Percentiles rank a stretch among this genome's conserved stretches.
Evolutionary conservation across 2,113 vertebrate species (phyloP).

Genomic region (Caranx ignobilis): DNA sequence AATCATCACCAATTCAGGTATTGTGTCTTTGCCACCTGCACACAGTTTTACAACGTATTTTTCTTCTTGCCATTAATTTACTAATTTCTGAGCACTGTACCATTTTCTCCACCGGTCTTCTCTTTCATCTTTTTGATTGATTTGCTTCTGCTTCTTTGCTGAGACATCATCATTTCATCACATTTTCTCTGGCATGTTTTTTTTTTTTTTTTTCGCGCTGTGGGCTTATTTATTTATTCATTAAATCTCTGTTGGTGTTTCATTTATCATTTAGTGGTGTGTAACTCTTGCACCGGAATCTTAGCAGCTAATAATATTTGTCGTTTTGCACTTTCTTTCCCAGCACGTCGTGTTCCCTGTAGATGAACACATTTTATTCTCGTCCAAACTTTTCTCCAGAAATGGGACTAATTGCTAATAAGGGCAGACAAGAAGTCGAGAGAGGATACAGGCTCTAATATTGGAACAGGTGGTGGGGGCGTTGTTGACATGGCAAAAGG

Average conservation of each 20-base stretch:
- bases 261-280: slow-evolving; percentile 69
- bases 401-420: slow-evolving; percentile 68
- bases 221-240: slow-evolving; percentile 72
- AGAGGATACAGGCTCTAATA: slow-evolving; percentile 61
- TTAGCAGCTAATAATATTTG: slow-evolving; percentile 48
- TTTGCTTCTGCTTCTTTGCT: slow-evolving; percentile 43
- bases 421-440: slow-evolving; percentile 59
- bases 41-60: slow-evolving; percentile 11
- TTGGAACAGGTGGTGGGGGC: slow-evolving; percentile 77
- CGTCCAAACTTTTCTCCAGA: slow-evolving; percentile 60
- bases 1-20: slow-evolving; percentile 77
- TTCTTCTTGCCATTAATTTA: slow-evolving; percentile 21
- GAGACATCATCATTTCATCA: slow-evolving; percentile 55
- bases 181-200: slow-evolving; percentile 35
- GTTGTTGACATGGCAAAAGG: slow-evolving; percentile 79
- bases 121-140: slow-evolving; percentile 38
- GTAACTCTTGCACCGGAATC: slow-evolving; percentile 38
- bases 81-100: slow-evolving; percentile 19
- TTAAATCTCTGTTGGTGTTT: slow-evolving; percentile 69
- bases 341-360: slow-evolving; percentile 16
- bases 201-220: slow-evolving; percentile 4
- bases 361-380: slow-evolving; percentile 32
- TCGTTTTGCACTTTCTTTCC: slow-evolving; percentile 53
- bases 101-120: slow-evolving; percentile 13
- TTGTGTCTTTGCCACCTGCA: slow-evolving; percentile 18